These are phyloP conservation scores for Listronotus oregonensis DNA, from an alignment of 1,140 invertebrate genomes.

Conservation along the genomic window DNA sequence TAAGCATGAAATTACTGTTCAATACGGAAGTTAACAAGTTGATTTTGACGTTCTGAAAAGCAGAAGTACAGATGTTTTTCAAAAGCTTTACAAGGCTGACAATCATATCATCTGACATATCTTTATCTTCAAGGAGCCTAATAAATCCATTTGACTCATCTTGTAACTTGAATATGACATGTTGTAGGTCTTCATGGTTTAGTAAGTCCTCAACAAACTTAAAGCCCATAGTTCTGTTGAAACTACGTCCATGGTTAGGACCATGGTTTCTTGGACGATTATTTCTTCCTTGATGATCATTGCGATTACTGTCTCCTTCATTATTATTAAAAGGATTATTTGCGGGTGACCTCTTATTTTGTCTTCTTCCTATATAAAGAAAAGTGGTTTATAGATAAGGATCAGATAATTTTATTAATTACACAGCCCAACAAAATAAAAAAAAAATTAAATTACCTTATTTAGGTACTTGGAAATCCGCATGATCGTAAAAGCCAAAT, in stretches of 20 bases:
- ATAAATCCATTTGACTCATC: conserved; percentile 4
- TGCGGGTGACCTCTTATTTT: no score
- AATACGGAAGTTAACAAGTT: background rate
- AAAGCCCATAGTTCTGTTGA: background rate
- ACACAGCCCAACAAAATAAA: no score
- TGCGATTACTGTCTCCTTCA: no score
- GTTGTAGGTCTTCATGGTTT: background rate
- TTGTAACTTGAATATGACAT: background rate
- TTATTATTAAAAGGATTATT: no score
- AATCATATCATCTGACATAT: conserved; percentile 1
- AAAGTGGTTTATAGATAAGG: no score
- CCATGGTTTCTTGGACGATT: background rate
- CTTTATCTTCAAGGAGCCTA: background rate
- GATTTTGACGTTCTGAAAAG: background rate
- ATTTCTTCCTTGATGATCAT: background rate
- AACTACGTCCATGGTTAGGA: background rate
- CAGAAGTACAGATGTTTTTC: background rate
- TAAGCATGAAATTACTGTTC: background rate
- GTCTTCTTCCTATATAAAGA: no score
- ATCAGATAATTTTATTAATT: background rate
- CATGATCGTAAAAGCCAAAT: no score
- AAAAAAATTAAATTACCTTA: no score
- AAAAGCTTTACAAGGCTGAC: background rate
- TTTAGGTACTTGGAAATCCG: no score
- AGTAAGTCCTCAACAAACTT: conserved; percentile 1